A percentile compares a stretch with the other conserved stretches of the same genome.
These are phyloP conservation scores for Geotrupes spiniger DNA, from an alignment of 2,888 invertebrate species.

Conservation along the genomic window DNA sequence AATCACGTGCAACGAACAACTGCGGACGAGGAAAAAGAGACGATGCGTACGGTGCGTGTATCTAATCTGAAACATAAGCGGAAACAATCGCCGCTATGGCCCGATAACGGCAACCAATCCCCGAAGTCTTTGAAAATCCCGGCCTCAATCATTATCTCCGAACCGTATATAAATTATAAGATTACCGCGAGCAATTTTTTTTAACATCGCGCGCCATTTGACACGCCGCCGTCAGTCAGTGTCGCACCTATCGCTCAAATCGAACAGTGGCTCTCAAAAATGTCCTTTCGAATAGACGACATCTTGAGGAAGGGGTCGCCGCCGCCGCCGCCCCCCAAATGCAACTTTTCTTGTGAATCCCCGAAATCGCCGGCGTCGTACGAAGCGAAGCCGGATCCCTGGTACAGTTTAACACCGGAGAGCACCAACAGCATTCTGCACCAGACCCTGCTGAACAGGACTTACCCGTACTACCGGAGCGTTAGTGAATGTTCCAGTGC, in stretches of 20 bases:
- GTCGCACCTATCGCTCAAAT: not conserved
- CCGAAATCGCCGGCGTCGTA: constrained; percentile 9
- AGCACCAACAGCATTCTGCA: constrained; percentile 30
- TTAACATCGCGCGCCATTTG: not conserved
- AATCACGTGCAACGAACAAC: not conserved
- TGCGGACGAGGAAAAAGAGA: constrained; percentile 38
- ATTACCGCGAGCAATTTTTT: constrained; percentile 13
- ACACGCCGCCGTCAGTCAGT: not conserved
- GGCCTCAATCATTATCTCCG: constrained; percentile 34
- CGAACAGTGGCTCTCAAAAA: constrained; percentile 16
- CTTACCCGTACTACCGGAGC: constrained; percentile 25
- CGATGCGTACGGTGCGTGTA: constrained; percentile 22
- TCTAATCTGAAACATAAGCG: constrained; percentile 31
- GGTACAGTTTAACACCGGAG: constrained; percentile 14
- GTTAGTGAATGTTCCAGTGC: constrained; percentile 23
- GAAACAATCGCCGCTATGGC: constrained; percentile 36
- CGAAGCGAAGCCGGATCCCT: constrained; percentile 11
- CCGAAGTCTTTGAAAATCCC: constrained; percentile 33
- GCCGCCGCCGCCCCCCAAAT: constrained; percentile 3
- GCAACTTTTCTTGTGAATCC: constrained; percentile 11
- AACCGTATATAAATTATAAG: constrained; percentile 27
- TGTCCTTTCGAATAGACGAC: constrained; percentile 43
- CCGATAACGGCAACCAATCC: constrained; percentile 34
- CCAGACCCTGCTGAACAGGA: constrained; percentile 31
- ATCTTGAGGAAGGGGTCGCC: constrained; percentile 35